Evolutionary conservation across 2,888 invertebrate genomes (phyloP).

Genomic region (Caenorhabditis virilis): DNA sequence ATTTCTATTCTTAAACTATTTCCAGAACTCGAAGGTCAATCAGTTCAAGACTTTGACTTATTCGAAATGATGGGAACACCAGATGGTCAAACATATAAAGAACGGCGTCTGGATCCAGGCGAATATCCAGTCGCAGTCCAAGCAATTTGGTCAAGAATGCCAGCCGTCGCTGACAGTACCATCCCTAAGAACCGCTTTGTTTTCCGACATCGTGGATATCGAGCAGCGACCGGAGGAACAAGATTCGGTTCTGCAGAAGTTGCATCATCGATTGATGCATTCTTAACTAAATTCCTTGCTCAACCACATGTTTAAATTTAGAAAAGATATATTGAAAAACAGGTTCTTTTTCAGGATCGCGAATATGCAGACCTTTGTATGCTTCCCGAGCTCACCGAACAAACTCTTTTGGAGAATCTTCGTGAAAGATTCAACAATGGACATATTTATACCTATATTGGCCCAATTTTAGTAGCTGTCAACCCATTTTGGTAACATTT

Average conservation of each 20-base stretch:
- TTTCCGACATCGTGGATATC: conserved; percentile 47
- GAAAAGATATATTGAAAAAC: neutral
- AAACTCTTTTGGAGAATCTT: conserved; percentile 87
- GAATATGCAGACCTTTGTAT: conserved; percentile 95
- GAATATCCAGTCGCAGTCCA: conserved; percentile 73
- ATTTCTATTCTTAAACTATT: no score
- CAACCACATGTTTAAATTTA: conserved; percentile 75
- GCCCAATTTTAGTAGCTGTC: conserved; percentile 86
- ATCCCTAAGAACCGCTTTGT: conserved; percentile 53
- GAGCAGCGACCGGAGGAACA: conserved; percentile 68
- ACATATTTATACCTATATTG: conserved; percentile 91
- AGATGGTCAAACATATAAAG: conserved; percentile 80
- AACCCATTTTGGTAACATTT: conserved; percentile 76
- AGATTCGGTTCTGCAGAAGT: conserved; percentile 76
- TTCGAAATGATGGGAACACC: conserved; percentile 68
- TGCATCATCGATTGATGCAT: conserved; percentile 82
- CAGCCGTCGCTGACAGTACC: conserved; percentile 35
- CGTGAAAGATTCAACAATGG: conserved; percentile 80
- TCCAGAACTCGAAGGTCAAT: conserved; percentile 54
- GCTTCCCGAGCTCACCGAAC: conserved; percentile 90
- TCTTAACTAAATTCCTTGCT: conserved; percentile 88
- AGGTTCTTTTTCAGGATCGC: conserved; percentile 76
- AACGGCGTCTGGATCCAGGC: conserved; percentile 79
- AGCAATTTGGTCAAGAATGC: conserved; percentile 54
- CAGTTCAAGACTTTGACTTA: conserved; percentile 64